Base-by-base conservation (phyloP, 35 echinoderm and acorn worm species). In the Apostichopus parvimensis region DNA sequence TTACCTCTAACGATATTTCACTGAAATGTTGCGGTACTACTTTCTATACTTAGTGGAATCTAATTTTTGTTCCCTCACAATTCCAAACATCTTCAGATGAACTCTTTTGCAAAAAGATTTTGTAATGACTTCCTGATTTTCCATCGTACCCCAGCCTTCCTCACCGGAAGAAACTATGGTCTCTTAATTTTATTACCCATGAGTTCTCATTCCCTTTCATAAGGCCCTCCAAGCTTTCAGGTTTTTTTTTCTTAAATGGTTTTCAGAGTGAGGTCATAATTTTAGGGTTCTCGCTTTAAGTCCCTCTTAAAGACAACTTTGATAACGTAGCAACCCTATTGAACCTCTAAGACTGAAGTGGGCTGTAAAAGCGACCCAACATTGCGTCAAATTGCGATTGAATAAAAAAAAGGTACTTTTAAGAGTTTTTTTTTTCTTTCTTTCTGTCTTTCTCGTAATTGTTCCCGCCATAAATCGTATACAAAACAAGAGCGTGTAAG, bases 321-420 rank as follows among this genome's bases (percentile, higher is more conserved):
- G 56, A 84, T 84, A 84, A 58, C 81, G 81, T 84, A 59, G 55
- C 81, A 84, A 84, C 81, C 81, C 81, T 11, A 75, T 84, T 59
- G 81, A 84, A 84, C 81, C 81, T 84, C 81, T 58, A 9, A 15
- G 81, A 22, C 81, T 84, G 81, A 84, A 84, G 81, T 84, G 57
- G 81, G 81, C 81, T 84, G 81, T 84, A 84, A 84, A 84, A 84
- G 81, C 53, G 57, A 84, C 81, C 81, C 81, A 84, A 59, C 81
- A 84, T 56, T 84, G 53, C 81, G 53, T 84, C 81, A 84, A 84
- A 84, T 84, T 84, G 81, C 81, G 57, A 58, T 84, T 84, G 81
- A 84, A 84, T 84, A 84, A 84, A 82, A 82, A 17, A 45, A 45
- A 84, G 60, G 54, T 84, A 84, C 81, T 84, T 84, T 84, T 55